These are phyloP conservation scores for Ridgeia piscesae DNA, from an alignment of 1,140 invertebrate species.

Conservation along the genomic window DNA sequence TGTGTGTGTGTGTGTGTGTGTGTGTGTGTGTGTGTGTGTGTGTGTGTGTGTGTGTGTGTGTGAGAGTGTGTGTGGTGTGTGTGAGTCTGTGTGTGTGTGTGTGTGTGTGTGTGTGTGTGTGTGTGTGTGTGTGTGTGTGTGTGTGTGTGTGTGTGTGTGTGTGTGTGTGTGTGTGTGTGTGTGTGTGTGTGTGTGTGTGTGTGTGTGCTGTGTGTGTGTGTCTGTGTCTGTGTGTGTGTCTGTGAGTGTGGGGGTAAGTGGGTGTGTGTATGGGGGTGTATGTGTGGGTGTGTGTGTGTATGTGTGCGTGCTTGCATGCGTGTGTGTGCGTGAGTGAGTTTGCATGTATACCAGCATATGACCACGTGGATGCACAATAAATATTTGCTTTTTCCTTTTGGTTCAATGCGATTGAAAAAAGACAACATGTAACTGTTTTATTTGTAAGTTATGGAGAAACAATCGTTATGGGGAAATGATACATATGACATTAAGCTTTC, in stretches of 20 bases:
- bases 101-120: not conserved
- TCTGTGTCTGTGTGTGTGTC: not conserved
- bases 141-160: not conserved
- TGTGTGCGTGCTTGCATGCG: too few species aligned
- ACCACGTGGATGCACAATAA: too few species aligned
- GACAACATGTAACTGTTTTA: not conserved
- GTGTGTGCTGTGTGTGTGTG: not conserved
- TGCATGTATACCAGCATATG: too few species aligned
- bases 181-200: not conserved
- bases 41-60: not conserved
- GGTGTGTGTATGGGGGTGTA: not conserved
- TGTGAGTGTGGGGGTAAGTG: too few species aligned
- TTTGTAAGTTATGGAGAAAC: not conserved
- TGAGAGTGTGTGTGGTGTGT: not conserved
- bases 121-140: not conserved
- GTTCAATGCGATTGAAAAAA: too few species aligned
- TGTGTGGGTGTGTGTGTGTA: not conserved
- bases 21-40: not conserved
- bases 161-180: not conserved
- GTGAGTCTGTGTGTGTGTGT: not conserved
- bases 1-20: not conserved
- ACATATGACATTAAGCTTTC: too few species aligned
- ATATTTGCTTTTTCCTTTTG: not conserved
- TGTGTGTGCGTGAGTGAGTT: not conserved
- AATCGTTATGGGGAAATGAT: not conserved